Percentiles rank a stretch among this genome's conserved stretches.
Conservation (phyloP, 2,888 invertebrate species). For the Argynnis bischoffii region DNA sequence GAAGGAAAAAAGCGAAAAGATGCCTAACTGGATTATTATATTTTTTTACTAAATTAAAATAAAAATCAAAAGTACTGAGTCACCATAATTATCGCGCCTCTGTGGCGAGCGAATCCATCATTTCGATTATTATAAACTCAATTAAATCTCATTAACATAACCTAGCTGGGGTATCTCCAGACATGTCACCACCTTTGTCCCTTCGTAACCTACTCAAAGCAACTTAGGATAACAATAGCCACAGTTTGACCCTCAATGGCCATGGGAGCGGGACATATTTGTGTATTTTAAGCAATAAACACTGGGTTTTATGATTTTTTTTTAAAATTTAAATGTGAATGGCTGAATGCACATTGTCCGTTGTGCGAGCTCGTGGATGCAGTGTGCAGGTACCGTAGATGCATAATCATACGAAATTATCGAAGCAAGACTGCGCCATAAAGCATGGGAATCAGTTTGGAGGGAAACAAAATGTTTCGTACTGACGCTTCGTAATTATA, state of each 20-base stretch:
- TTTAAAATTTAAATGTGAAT: slow-evolving; percentile 75
- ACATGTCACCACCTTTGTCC: slow-evolving; percentile 81
- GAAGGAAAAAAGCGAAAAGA: not conserved
- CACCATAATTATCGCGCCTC: slow-evolving; percentile 74
- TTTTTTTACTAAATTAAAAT: not conserved
- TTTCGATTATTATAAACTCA: slow-evolving; percentile 78
- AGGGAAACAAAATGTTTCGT: slow-evolving; percentile 63
- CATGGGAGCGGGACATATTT: slow-evolving; percentile 72
- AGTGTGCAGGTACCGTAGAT: slow-evolving; percentile 71
- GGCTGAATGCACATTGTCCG: slow-evolving; percentile 79
- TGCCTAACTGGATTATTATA: too few species aligned
- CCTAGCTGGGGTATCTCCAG: slow-evolving; percentile 64
- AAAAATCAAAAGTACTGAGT: slow-evolving; percentile 49
- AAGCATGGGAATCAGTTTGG: slow-evolving; percentile 69
- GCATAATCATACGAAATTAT: slow-evolving; percentile 78
- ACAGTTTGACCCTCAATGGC: slow-evolving; percentile 77
- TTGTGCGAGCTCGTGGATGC: slow-evolving; percentile 80
- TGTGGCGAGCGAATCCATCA: slow-evolving; percentile 62
- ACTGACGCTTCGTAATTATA: slow-evolving; percentile 20
- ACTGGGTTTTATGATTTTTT: slow-evolving; percentile 81
- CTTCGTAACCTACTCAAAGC: slow-evolving; percentile 72
- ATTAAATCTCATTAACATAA: slow-evolving; percentile 81
- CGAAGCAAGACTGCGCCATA: slow-evolving; percentile 58
- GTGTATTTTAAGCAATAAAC: slow-evolving; percentile 82
- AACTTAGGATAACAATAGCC: slow-evolving; percentile 74